These are phyloP conservation scores for Pomatostomus ruficeps DNA, from an alignment of 2,113 vertebrate species.

Conservation along the genomic window DNA sequence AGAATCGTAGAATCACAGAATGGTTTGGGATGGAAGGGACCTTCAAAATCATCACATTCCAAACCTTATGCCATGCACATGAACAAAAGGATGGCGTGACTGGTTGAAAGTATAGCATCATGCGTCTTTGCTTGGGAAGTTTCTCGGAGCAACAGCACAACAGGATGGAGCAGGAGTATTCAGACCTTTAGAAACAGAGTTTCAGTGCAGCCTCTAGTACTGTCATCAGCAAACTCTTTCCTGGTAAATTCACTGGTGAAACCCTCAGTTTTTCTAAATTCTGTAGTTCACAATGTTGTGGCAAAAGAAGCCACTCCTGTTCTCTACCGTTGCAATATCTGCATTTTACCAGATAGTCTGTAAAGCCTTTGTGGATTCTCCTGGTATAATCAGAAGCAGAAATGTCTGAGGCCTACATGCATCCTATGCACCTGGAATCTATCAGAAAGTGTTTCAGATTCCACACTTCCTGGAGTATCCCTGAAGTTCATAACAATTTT, in stretches of 20 bases:
- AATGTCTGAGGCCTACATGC: background rate
- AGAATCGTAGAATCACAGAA: background rate
- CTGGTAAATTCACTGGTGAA: background rate
- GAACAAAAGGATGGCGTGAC: background rate
- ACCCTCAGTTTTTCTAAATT: background rate
- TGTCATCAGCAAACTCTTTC: background rate
- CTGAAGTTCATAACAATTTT: background rate
- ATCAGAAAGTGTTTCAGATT: background rate
- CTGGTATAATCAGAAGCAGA: background rate
- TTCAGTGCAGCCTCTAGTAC: background rate
- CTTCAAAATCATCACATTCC: background rate
- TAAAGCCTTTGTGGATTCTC: background rate
- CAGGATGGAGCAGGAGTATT: background rate
- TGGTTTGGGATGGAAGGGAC: background rate
- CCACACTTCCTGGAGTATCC: background rate
- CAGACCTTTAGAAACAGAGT: background rate
- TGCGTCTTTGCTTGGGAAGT: background rate
- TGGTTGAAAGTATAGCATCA: background rate
- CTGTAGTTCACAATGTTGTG: fast-evolving
- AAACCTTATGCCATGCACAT: background rate
- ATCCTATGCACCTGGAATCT: background rate
- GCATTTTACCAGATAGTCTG: background rate
- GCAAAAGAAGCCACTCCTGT: fast-evolving
- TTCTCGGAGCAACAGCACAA: background rate
- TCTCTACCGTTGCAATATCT: background rate